phyloP scores from a whole-genome alignment of 2,888 invertebrate genomes.

The Diarsia mendica region DNA sequence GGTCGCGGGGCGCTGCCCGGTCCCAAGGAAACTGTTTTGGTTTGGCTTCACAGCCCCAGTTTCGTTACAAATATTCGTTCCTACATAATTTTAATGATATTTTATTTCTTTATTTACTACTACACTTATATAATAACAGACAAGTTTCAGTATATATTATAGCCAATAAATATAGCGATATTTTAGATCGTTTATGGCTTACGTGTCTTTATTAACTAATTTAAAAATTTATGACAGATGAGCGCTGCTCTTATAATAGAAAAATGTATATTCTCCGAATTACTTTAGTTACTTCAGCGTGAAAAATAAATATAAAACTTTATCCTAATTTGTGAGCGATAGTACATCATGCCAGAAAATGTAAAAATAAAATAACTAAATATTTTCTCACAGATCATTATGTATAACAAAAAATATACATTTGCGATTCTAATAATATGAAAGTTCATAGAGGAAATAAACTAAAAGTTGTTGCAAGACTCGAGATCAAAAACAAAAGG shows the following conservation, averaged over 20 bases:
- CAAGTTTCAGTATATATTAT: conserved; percentile 67
- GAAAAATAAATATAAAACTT: conserved; percentile 58
- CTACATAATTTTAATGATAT: conserved; percentile 79
- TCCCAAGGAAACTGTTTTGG: conserved; percentile 81
- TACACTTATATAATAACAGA: conserved; percentile 71
- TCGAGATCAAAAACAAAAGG: conserved; percentile 85
- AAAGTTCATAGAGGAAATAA: conserved; percentile 74
- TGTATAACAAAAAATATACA: conserved; percentile 81
- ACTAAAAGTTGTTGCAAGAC: conserved; percentile 80
- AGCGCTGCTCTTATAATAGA: conserved; percentile 49
- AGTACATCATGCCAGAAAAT: conserved; percentile 66
- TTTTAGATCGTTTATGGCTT: conserved; percentile 61
- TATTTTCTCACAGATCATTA: conserved; percentile 70
- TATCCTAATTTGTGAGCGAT: conserved; percentile 77
- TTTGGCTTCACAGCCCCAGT: conserved; percentile 86
- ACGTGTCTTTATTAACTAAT: conserved; percentile 57
- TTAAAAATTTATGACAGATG: conserved; percentile 60
- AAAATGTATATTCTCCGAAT: conserved; percentile 27
- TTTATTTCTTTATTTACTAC: conserved; percentile 67
- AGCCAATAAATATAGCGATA: conserved; percentile 65
- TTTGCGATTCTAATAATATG: conserved; percentile 77
- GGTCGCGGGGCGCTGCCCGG: conserved; percentile 64
- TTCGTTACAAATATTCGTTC: conserved; percentile 79
- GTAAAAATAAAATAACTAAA: conserved; percentile 73
- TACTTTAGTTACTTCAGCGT: conserved; percentile 22